A percentile compares a stretch with the other conserved stretches of the same genome.
phyloP scores from a whole-genome alignment of 2,797 vertebrate species.

The Phaenicophaeus curvirostris region DNA sequence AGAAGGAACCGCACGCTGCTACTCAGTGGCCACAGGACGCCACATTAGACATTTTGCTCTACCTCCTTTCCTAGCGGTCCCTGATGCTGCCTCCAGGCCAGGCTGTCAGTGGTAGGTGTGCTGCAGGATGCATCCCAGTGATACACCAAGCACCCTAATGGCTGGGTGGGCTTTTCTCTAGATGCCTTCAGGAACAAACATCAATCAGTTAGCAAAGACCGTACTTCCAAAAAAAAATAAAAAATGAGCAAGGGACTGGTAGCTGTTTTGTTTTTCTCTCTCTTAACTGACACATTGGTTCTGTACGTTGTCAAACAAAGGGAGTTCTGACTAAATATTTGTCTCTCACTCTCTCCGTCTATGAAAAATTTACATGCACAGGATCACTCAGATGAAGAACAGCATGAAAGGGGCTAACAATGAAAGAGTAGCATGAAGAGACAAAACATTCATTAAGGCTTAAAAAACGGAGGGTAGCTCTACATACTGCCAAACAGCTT shows the following conservation, averaged over 20 bases:
- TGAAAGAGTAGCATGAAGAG: neutral
- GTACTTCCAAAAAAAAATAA: neutral
- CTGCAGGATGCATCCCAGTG: accelerated
- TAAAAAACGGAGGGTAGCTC: neutral
- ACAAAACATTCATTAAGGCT: conserved; percentile 11
- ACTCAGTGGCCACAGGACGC: neutral
- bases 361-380: conserved; percentile 13
- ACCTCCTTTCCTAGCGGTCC: neutral
- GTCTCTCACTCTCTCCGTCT: neutral
- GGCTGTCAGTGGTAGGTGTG: neutral
- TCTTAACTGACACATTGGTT: neutral
- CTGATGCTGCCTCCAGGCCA: neutral
- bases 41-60: neutral
- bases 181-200: neutral
- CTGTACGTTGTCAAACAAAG: neutral
- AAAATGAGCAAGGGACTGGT: neutral
- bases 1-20: neutral
- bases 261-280: neutral
- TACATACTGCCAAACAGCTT: neutral
- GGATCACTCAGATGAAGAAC: neutral
- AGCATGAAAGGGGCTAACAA: neutral
- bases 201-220: neutral
- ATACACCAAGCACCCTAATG: neutral
- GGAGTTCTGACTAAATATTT: conserved; percentile 31
- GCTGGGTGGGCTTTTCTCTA: neutral